phyloP scores from a whole-genome alignment of 2,113 vertebrate genomes.

The Bostrychus sinensis region DNA sequence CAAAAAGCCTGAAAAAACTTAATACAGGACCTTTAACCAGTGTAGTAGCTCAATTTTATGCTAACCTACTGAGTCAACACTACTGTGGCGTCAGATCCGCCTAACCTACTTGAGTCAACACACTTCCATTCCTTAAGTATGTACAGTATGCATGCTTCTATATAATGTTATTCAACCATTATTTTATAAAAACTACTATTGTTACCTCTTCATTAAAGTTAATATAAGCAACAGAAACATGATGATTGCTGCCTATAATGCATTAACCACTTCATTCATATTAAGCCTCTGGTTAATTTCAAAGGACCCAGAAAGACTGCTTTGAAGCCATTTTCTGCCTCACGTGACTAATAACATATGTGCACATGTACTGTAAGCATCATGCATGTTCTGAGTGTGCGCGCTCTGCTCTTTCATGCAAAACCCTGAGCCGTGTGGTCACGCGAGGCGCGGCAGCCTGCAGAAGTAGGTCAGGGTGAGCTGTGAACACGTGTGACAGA shows the following conservation, averaged over 20 bases:
- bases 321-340: not conserved
- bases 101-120: no score
- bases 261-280: not conserved
- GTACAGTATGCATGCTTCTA: no score
- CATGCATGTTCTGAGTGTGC: constrained; percentile 5
- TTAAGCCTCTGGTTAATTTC: not conserved
- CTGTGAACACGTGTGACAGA: constrained; percentile 2
- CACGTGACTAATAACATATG: not conserved
- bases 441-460: constrained; percentile 59
- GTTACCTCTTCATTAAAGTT: no score
- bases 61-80: no score
- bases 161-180: no score
- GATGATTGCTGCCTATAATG: not conserved
- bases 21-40: no score
- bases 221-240: not conserved
- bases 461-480: constrained; percentile 67
- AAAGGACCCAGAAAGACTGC: not conserved
- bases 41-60: no score
- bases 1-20: no score
- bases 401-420: constrained; percentile 24
- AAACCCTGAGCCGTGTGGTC: constrained; percentile 45
- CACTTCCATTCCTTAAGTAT: no score
- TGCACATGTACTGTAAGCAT: not conserved
- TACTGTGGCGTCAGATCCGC: no score
- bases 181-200: no score